These are phyloP conservation scores for Mythimna albipuncta DNA, from an alignment of 2,888 invertebrate species.

Conservation along the genomic window DNA sequence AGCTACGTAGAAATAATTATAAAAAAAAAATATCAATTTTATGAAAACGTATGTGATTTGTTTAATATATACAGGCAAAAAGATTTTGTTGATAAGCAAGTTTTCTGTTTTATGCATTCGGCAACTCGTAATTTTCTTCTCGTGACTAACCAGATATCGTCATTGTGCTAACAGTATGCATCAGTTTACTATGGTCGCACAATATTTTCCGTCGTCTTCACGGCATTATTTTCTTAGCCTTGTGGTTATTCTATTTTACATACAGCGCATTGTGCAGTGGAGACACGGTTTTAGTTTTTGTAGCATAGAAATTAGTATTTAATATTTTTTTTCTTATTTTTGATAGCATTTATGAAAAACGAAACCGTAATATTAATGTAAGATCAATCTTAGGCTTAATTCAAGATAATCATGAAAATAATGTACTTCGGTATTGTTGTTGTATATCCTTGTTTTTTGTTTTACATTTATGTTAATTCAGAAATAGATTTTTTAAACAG, in stretches of 20 bases:
- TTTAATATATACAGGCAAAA: constrained; percentile 9
- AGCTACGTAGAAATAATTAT: constrained; percentile 11
- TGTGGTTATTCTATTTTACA: constrained; percentile 18
- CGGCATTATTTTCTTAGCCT: constrained; percentile 12
- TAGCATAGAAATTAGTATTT: constrained; percentile 46
- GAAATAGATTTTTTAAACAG: constrained; percentile 73
- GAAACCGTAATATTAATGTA: constrained; percentile 59
- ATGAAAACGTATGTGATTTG: constrained; percentile 4
- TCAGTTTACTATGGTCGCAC: constrained; percentile 44
- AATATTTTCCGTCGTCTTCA: constrained; percentile 42
- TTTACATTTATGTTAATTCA: constrained; percentile 70
- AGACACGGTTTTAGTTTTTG: constrained; percentile 37
- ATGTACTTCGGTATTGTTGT: constrained; percentile 64
- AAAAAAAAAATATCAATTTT: constrained; percentile 4
- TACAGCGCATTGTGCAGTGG: constrained; percentile 16
- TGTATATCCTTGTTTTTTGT: constrained; percentile 67
- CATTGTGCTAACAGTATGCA: constrained; percentile 15
- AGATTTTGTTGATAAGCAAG: background rate
- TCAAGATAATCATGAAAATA: constrained; percentile 49
- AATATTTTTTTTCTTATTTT: constrained; percentile 58
- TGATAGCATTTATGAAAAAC: constrained; percentile 69
- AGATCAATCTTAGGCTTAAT: constrained; percentile 60
- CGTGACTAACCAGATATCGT: background rate
- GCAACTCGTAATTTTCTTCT: constrained; percentile 10
- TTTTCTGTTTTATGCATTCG: constrained; percentile 14